Conservation (phyloP, 2,113 vertebrate genomes). For the Caracal caracal region DNA sequence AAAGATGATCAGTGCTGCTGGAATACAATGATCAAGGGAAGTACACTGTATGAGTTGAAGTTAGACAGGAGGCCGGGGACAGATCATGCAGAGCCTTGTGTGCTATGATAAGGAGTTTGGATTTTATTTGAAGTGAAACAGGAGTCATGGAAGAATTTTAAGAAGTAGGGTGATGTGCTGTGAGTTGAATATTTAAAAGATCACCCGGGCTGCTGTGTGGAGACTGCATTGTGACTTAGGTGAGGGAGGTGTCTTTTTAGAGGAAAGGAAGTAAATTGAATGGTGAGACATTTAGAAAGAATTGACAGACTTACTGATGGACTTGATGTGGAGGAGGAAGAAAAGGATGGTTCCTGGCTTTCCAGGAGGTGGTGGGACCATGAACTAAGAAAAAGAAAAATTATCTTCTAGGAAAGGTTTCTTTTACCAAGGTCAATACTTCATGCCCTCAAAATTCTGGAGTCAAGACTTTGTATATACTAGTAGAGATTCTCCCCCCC, state of each 20-base stretch:
- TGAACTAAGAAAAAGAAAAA: conserved; percentile 23
- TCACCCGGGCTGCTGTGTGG: neutral
- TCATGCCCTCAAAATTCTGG: neutral
- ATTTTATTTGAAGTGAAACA: conserved; percentile 34
- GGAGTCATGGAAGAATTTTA: conserved; percentile 10
- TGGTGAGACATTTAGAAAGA: neutral
- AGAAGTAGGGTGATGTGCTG: neutral
- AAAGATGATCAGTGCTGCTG: neutral
- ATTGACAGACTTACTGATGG: neutral
- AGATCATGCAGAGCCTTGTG: neutral
- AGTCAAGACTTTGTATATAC: neutral
- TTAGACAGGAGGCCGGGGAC: neutral
- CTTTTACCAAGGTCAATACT: neutral
- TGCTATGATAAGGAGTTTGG: neutral
- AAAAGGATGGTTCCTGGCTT: neutral
- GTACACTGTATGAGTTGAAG: neutral
- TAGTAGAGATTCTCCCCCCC: neutral
- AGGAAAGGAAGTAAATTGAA: neutral
- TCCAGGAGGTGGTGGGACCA: neutral
- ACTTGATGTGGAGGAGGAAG: neutral
- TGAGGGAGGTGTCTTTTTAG: neutral
- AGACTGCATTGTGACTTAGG: neutral
- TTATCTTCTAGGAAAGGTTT: neutral
- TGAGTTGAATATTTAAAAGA: neutral
- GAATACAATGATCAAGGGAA: neutral